phyloP scores from a whole-genome alignment of 2,888 invertebrate genomes.

The Limnephilus lunatus region DNA sequence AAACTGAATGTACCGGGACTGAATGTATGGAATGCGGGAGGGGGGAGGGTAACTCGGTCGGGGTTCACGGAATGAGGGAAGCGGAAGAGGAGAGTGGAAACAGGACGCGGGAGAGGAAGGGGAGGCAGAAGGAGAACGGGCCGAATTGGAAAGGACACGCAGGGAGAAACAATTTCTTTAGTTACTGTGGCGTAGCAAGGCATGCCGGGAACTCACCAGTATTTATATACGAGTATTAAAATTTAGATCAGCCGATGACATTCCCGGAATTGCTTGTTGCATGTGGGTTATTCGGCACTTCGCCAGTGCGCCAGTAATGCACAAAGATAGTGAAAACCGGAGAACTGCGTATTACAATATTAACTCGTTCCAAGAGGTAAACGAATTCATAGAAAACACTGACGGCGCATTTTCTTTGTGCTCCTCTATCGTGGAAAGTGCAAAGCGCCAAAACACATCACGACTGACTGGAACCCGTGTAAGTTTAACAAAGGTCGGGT shows the following conservation, averaged over 20 bases:
- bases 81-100: too few relatives aligned
- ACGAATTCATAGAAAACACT: slow-evolving; percentile 47
- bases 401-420: slow-evolving; percentile 47
- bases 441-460: background rate
- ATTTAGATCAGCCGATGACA: background rate
- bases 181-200: too few relatives aligned
- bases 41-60: too few relatives aligned
- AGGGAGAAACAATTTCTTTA: too few relatives aligned
- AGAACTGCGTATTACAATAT: slow-evolving; percentile 51
- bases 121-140: too few relatives aligned
- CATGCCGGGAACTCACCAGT: too few relatives aligned
- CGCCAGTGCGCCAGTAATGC: slow-evolving; percentile 46
- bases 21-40: too few relatives aligned
- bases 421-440: slow-evolving; percentile 20
- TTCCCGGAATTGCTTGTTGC: slow-evolving; percentile 11
- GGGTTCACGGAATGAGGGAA: too few relatives aligned
- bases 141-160: too few relatives aligned
- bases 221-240: too few relatives aligned
- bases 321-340: slow-evolving; percentile 39
- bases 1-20: too few relatives aligned
- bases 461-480: slow-evolving; percentile 2
- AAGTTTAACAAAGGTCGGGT: slow-evolving; percentile 30
- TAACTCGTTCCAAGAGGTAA: background rate
- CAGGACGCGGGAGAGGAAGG: too few relatives aligned
- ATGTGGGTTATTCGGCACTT: slow-evolving; percentile 36